Evolutionary conservation across 2,888 invertebrate genomes (phyloP), one percentile per base, ranked within the genome.

Genomic region (Athalia rosae): DNA sequence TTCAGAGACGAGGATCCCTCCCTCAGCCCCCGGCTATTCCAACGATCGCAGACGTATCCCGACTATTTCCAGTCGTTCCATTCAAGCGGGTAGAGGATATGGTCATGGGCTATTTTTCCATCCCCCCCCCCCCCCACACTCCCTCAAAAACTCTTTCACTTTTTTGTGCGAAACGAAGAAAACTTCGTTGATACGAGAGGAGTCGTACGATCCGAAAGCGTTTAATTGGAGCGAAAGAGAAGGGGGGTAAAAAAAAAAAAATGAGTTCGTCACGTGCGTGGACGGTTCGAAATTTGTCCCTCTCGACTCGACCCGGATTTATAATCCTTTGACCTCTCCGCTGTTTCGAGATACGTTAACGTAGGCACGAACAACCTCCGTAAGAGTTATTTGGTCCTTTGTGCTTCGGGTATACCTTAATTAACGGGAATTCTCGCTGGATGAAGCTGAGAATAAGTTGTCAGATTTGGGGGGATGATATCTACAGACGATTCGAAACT

Each of bases 1-100:
- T 64, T 63, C 11, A 53, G 56, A 76, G 50, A 64, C 79, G 79
- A 56, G 79, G 78, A 79, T 69, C 66, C 61, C 41, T 73, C 58
- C 47, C 43, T 28, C 48, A 45, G 77, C 76, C 63, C 69, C 47
- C 45, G 63, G 63, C 78, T 77, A 78, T 77, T 73, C 56, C 64
- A 69, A 63, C 53, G 43, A 43, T 59, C 61, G 53, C 53, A 74
- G 28, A 13, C 47, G 76, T 77, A n/a, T 15, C 5, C 2, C 8
- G 4, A 59, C 9, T 0, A 15, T 8, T n/a, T 28, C 28, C 13
- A 4, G 0, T 61, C 41, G 4, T 61, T 9, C 4, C 4, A 1
- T 7, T 28, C 2, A 9, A 4, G 8, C 53, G 53, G 8, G 53
- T n/a, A 8, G 8, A 53, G n/a, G n/a, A 53, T 11, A 53, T n/a